A percentile compares a stretch with the other conserved stretches of the same genome.
Conservation (phyloP, 2,797 vertebrate genomes). For the Sylvia borin region DNA sequence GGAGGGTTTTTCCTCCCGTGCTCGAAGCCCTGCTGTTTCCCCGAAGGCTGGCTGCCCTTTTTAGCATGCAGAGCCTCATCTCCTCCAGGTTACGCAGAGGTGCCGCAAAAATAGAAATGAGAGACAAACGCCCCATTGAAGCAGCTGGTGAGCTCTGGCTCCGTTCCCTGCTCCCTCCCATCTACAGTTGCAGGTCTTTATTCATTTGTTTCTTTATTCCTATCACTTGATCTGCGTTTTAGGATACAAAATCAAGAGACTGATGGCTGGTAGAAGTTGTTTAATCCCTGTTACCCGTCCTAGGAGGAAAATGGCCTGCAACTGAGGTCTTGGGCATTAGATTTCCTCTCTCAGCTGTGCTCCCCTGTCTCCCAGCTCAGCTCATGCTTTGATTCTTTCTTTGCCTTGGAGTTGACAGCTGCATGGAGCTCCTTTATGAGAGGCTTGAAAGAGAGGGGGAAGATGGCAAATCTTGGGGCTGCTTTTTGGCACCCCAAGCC, state of each 20-base stretch:
- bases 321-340: neutral
- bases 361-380: conserved; percentile 16
- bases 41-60: conserved; percentile 49
- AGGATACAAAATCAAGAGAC: neutral
- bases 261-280: neutral
- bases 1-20: neutral
- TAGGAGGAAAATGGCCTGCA: neutral
- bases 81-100: conserved; percentile 65
- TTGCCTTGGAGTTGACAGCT: conserved; percentile 15
- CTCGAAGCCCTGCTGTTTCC: neutral
- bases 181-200: conserved; percentile 45
- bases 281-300: neutral
- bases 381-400: conserved; percentile 41
- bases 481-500: neutral
- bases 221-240: conserved; percentile 24
- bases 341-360: conserved; percentile 13
- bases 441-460: neutral
- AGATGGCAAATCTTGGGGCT: neutral
- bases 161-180: conserved; percentile 45
- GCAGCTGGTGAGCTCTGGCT: conserved; percentile 62
- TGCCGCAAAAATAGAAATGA: conserved; percentile 67
- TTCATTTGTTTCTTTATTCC: conserved; percentile 37
- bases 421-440: neutral
- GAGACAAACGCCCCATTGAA: conserved; percentile 64
- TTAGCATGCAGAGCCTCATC: conserved; percentile 63